These are phyloP conservation scores for Polyploca ridens DNA, from an alignment of 2,888 invertebrate species.

Conservation along the genomic window DNA sequence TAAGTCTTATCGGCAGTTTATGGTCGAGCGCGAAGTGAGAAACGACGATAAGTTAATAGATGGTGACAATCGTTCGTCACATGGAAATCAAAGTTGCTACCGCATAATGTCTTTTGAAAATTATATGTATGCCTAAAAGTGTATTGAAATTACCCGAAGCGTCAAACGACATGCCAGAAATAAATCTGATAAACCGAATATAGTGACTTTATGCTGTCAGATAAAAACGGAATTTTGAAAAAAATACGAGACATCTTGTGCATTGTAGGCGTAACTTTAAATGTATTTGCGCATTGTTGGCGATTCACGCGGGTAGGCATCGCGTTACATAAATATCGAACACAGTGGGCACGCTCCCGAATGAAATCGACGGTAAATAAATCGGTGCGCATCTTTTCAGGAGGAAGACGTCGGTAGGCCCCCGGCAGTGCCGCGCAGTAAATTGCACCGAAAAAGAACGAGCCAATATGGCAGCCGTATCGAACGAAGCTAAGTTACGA, in stretches of 20 bases:
- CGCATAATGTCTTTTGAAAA: slow-evolving; percentile 29
- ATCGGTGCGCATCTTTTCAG: slow-evolving; percentile 71
- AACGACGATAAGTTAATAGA: slow-evolving; percentile 51
- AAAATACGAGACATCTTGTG: slow-evolving; percentile 67
- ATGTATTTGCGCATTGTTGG: slow-evolving; percentile 77
- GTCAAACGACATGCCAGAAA: slow-evolving; percentile 45
- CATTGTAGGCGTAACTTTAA: slow-evolving; percentile 71
- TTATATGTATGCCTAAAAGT: slow-evolving; percentile 34
- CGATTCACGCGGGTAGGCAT: slow-evolving; percentile 59
- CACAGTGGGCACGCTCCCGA: slow-evolving; percentile 74
- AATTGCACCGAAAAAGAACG: slow-evolving; percentile 79
- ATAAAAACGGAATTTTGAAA: slow-evolving; percentile 68
- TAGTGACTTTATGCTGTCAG: slow-evolving; percentile 43
- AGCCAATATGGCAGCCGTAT: slow-evolving; percentile 75
- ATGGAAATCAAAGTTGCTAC: slow-evolving; percentile 44
- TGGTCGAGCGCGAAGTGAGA: slow-evolving; percentile 50
- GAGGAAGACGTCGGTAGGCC: slow-evolving; percentile 59
- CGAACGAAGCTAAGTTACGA: slow-evolving; percentile 77
- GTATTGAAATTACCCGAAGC: slow-evolving; percentile 21
- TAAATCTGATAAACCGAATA: slow-evolving; percentile 58
- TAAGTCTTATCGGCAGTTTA: slow-evolving; percentile 42
- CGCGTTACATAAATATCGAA: slow-evolving; percentile 75
- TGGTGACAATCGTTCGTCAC: slow-evolving; percentile 33
- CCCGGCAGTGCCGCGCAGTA: slow-evolving; percentile 71
- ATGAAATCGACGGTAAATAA: slow-evolving; percentile 71